These are phyloP conservation scores for Rhyacophila brunnea DNA, from an alignment of 1,140 invertebrate species.

Conservation along the genomic window DNA sequence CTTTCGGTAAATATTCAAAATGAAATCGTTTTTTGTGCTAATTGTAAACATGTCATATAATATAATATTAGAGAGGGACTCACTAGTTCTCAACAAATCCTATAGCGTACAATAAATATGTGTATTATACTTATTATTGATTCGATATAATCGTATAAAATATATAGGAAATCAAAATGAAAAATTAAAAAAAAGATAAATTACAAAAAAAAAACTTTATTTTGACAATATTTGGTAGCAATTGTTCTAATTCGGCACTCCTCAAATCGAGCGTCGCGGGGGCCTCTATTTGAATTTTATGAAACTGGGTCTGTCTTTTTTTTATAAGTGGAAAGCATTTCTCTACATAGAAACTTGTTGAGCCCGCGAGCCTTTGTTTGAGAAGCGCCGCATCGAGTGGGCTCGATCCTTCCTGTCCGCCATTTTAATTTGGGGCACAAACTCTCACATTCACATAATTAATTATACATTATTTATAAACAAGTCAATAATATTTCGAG, in stretches of 20 bases:
- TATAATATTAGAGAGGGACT: no score
- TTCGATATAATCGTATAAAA: slow-evolving; percentile 22
- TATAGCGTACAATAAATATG: slow-evolving; percentile 21
- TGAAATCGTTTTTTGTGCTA: slow-evolving; percentile 22
- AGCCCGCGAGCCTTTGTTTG: neutral
- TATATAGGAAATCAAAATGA: slow-evolving; percentile 32
- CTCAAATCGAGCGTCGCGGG: slow-evolving; percentile 9
- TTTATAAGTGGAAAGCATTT: no score
- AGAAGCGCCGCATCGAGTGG: neutral
- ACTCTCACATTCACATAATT: neutral
- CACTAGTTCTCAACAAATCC: slow-evolving; percentile 21
- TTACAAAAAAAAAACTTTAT: slow-evolving; percentile 33
- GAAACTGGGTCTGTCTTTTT: no score
- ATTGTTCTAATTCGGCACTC: slow-evolving; percentile 24
- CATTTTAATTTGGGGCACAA: neutral
- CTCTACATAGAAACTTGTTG: no score
- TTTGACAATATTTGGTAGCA: slow-evolving; percentile 36
- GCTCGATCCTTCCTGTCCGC: no score
- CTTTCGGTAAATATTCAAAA: slow-evolving; percentile 21
- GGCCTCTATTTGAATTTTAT: no score
- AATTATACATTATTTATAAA: slow-evolving; percentile 15
- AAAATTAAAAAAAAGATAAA: slow-evolving; percentile 32
- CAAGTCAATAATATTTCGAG: slow-evolving; percentile 20
- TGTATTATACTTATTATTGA: slow-evolving; percentile 10
- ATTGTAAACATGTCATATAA: slow-evolving; percentile 6